Conservation (phyloP, 1,140 invertebrate species). For the Saxidomus purpurata region DNA sequence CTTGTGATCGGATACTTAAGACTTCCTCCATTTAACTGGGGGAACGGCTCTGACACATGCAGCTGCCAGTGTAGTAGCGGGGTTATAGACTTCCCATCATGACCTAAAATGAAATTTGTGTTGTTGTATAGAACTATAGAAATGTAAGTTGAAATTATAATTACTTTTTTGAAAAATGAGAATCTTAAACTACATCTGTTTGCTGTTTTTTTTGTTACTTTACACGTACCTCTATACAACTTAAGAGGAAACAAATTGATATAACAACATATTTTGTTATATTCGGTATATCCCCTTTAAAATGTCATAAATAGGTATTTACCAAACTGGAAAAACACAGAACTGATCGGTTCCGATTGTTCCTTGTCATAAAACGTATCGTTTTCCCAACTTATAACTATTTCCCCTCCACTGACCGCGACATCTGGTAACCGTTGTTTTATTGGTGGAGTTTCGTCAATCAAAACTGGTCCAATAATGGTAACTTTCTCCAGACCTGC, state of each 20-base stretch:
- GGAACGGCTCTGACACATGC: neutral
- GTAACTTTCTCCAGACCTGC: constrained; percentile 61
- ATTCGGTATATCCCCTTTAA: too few relatives aligned
- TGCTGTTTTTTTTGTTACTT: too few relatives aligned
- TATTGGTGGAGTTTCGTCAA: constrained; percentile 74
- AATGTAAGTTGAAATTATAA: too few relatives aligned
- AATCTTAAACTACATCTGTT: too few relatives aligned
- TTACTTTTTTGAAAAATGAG: too few relatives aligned
- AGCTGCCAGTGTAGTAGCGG: constrained; percentile 22
- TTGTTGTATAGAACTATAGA: neutral
- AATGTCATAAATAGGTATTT: neutral
- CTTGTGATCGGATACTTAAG: constrained; percentile 49
- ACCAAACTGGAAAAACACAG: constrained; percentile 6
- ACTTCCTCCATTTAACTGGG: neutral
- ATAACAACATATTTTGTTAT: too few relatives aligned
- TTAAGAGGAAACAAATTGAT: too few relatives aligned
- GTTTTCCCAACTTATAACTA: constrained; percentile 64
- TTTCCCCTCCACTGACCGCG: neutral
- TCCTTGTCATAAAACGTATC: constrained; percentile 70
- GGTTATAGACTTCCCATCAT: neutral
- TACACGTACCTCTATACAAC: too few relatives aligned
- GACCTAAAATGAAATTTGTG: neutral
- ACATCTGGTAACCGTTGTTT: constrained; percentile 32
- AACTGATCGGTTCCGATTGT: constrained; percentile 47
- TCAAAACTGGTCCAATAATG: constrained; percentile 69